phyloP scores from a whole-genome alignment of 35 echinoderm and acorn worm genomes.

The Heliocidaris erythrogramma region DNA sequence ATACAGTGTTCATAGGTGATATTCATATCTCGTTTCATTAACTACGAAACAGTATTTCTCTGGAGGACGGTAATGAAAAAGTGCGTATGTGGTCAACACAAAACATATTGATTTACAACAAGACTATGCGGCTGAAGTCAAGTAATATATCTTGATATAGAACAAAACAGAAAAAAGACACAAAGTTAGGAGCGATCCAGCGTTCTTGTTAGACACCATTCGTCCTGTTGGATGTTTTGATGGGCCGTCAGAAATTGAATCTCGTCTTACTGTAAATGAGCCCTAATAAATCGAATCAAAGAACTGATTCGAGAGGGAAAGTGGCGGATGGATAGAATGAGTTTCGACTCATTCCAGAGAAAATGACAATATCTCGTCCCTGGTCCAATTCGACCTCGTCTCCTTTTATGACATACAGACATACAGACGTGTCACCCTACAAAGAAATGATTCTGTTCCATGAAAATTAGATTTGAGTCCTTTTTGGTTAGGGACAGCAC shows the following conservation, averaged over 20 bases:
- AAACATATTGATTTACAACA: too few species aligned
- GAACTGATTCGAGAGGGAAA: conserved; percentile 3
- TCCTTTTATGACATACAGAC: neutral
- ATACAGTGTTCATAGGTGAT: neutral
- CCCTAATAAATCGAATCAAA: conserved; percentile 4
- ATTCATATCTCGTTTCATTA: neutral
- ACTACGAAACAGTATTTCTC: neutral
- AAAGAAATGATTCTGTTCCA: too few species aligned
- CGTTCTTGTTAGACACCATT: neutral
- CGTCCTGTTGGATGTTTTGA: neutral
- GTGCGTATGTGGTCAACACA: neutral
- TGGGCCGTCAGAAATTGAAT: neutral
- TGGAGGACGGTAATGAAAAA: neutral
- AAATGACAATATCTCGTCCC: neutral
- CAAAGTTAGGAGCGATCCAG: neutral
- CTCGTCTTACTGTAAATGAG: neutral
- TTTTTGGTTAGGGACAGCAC: neutral
- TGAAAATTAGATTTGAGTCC: neutral
- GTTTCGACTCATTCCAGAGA: neutral
- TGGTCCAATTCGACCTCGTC: neutral
- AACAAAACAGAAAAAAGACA: neutral
- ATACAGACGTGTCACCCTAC: too few species aligned
- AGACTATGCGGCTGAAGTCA: too few species aligned
- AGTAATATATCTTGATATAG: neutral
- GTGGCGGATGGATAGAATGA: neutral